Percentiles rank a stretch among this genome's conserved stretches.
These are phyloP conservation scores for Sialia sialis DNA, from an alignment of 2,113 vertebrate genomes.

Conservation along the genomic window DNA sequence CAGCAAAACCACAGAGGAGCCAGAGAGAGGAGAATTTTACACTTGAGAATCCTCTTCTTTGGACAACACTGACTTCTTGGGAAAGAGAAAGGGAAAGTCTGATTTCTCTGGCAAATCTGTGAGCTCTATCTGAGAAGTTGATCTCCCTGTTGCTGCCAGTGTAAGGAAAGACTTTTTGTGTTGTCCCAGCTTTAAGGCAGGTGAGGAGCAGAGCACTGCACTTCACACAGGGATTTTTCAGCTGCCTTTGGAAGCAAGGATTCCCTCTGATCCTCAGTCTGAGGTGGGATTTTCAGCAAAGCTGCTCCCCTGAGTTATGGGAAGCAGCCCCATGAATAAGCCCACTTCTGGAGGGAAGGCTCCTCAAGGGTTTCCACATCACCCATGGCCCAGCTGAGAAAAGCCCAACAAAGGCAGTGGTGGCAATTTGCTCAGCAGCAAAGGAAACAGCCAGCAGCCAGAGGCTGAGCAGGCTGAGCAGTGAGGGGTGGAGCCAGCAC, in stretches of 20 bases:
- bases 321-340: accelerated
- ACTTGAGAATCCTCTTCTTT: neutral
- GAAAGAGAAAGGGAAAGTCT: neutral
- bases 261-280: neutral
- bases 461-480: neutral
- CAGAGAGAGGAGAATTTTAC: neutral
- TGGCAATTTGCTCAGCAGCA: neutral
- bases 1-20: neutral
- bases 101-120: accelerated
- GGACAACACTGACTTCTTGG: neutral
- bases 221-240: neutral
- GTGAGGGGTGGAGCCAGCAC: neutral
- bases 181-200: neutral
- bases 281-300: neutral
- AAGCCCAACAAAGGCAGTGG: neutral
- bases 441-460: neutral
- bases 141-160: neutral
- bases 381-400: neutral
- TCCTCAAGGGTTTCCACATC: neutral
- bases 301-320: neutral
- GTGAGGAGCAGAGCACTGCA: neutral
- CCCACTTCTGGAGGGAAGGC: neutral
- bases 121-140: accelerated
- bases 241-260: neutral
- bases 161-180: neutral